These are phyloP conservation scores for Lepidurus packardi DNA, from an alignment of 1,140 invertebrate genomes.

Conservation along the genomic window DNA sequence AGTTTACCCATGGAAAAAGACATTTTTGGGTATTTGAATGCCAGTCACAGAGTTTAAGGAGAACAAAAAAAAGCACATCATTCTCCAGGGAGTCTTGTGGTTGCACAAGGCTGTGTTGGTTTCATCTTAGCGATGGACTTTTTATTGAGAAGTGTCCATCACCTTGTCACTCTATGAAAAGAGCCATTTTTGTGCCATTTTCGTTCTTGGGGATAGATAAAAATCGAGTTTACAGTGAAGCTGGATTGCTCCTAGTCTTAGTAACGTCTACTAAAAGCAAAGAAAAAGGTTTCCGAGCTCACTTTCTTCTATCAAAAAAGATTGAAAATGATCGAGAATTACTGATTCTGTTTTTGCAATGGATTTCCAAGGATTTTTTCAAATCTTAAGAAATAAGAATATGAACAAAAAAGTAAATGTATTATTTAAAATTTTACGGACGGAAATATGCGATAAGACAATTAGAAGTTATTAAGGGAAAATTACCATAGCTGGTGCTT, in stretches of 20 bases:
- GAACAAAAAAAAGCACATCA: background rate
- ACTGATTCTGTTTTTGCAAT: too few species aligned
- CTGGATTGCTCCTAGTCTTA: background rate
- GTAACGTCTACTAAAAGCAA: too few species aligned
- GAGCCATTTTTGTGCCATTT: background rate
- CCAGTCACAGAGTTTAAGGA: background rate
- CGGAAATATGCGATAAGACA: too few species aligned
- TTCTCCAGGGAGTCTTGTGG: background rate
- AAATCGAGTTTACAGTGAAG: background rate
- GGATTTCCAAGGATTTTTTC: too few species aligned
- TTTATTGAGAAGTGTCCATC: constrained; percentile 3
- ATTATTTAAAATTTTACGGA: too few species aligned
- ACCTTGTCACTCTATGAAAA: constrained; percentile 8
- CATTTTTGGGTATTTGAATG: background rate
- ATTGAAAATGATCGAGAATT: too few species aligned
- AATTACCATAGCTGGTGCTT: constrained; percentile 15
- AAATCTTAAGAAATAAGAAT: too few species aligned
- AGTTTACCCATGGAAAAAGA: background rate
- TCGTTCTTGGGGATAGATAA: background rate
- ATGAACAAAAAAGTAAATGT: too few species aligned
- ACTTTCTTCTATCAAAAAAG: too few species aligned
- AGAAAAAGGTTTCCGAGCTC: too few species aligned
- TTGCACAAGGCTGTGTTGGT: background rate
- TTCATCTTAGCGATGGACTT: constrained; percentile 13
- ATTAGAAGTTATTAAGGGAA: background rate